Evolutionary conservation across 2,113 vertebrate species (phyloP).

Genomic region (Nesogale talazaci): DNA sequence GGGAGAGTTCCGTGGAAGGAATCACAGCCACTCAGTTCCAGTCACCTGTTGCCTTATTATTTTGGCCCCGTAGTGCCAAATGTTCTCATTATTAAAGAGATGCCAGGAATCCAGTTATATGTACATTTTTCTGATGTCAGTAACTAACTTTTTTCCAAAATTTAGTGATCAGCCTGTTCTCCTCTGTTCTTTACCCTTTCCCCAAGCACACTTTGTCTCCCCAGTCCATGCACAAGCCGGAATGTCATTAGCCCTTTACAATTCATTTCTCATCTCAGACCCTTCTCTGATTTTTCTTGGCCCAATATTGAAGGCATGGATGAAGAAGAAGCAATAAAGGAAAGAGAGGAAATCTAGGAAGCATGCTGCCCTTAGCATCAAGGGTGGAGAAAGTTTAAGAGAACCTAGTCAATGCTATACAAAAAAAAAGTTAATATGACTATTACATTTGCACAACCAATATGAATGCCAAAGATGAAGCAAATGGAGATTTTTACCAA

Average conservation of each 20-base stretch:
- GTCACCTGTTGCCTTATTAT: background rate
- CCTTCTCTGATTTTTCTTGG: background rate
- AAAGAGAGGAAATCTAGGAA: background rate
- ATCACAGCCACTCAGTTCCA: background rate
- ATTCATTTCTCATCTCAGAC: background rate
- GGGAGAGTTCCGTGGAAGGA: background rate
- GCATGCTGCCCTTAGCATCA: background rate
- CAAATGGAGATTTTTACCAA: no score
- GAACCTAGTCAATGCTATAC: background rate
- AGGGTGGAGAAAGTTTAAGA: background rate
- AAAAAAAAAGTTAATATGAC: no score
- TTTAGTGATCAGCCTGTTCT: background rate
- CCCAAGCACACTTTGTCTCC: no score
- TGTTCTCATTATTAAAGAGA: background rate
- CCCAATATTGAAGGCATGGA: background rate
- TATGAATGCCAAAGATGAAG: no score
- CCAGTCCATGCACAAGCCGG: background rate
- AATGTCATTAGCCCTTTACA: background rate
- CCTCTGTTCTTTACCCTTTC: background rate
- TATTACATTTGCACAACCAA: no score
- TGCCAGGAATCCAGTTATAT: constrained; percentile 29
- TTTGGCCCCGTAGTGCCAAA: background rate
- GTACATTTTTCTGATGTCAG: background rate
- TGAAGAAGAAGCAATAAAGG: background rate
- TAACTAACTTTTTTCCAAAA: background rate